Evolutionary conservation across 2,888 invertebrate species (phyloP).

Genomic region (Abrostola tripartita): DNA sequence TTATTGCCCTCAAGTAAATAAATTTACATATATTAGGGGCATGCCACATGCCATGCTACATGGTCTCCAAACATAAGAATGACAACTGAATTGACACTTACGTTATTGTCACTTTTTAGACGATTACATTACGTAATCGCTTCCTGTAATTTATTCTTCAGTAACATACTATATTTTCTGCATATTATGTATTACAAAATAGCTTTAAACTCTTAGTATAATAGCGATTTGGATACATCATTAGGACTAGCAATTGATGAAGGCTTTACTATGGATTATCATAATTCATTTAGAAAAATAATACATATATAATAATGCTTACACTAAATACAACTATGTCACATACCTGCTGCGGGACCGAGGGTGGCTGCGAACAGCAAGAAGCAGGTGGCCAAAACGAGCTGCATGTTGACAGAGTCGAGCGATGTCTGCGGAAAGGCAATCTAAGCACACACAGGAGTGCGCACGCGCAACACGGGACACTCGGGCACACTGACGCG

Average conservation of each 20-base stretch:
- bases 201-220: background rate
- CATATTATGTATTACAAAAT: background rate
- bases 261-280: background rate
- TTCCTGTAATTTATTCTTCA: conserved; percentile 15
- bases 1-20: too few relatives aligned
- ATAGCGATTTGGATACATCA: background rate
- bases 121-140: conserved; percentile 25
- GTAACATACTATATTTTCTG: too few relatives aligned
- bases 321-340: conserved; percentile 12
- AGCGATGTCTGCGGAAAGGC: conserved; percentile 64
- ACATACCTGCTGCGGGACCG: conserved; percentile 88
- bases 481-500: conserved; percentile 87
- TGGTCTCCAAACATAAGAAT: too few relatives aligned
- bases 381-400: conserved; percentile 87
- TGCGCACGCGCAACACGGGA: conserved; percentile 85
- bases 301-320: conserved; percentile 1
- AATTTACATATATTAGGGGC: too few relatives aligned
- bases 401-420: conserved; percentile 77
- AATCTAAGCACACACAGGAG: conserved; percentile 73
- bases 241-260: background rate
- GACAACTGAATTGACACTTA: too few relatives aligned
- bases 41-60: too few relatives aligned
- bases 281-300: background rate
- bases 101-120: conserved; percentile 7
- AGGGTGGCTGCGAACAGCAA: conserved; percentile 86